A percentile compares a stretch with the other conserved stretches of the same genome.
Conservation (phyloP, 2,888 invertebrate species). For the Caenorhabditis uteleia region DNA sequence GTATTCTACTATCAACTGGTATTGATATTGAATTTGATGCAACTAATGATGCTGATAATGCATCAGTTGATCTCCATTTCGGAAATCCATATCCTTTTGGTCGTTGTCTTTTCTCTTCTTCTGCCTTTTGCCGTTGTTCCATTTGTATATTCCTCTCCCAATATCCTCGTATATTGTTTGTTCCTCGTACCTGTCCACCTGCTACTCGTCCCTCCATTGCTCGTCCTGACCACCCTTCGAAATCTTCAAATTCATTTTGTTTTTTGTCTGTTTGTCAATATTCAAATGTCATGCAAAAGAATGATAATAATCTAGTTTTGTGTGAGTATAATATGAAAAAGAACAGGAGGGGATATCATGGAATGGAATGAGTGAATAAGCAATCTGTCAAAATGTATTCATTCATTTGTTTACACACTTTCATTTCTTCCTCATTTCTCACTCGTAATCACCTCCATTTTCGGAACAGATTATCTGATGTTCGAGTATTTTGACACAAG, state of each 20-base stretch:
- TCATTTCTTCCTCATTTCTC: no score
- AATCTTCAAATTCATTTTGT: slow-evolving; percentile 16
- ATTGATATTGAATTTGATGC: slow-evolving; percentile 59
- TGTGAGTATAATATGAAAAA: no score
- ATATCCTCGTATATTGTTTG: slow-evolving; percentile 43
- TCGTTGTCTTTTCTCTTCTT: slow-evolving; percentile 33
- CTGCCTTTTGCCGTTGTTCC: slow-evolving; percentile 31
- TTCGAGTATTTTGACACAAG: no score
- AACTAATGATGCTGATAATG: slow-evolving; percentile 61
- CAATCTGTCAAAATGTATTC: no score
- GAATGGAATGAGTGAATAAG: no score
- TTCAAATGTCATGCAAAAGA: background rate
- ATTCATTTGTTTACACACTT: no score
- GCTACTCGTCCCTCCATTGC: slow-evolving; percentile 35
- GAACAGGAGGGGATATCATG: no score
- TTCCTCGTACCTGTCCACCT: slow-evolving; percentile 23
- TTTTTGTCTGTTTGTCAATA: background rate
- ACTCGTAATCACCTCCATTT: no score
- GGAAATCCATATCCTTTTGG: slow-evolving; percentile 57
- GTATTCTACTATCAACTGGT: slow-evolving; percentile 56
- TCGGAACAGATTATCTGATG: no score
- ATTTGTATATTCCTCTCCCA: slow-evolving; percentile 50
- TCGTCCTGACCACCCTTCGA: slow-evolving; percentile 36
- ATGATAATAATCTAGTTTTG: background rate
- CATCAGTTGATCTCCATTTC: slow-evolving; percentile 62